Percentiles rank a stretch among this genome's conserved stretches.
Conservation (phyloP, 2,797 vertebrate genomes). For the Phyllotis vaccarum region DNA sequence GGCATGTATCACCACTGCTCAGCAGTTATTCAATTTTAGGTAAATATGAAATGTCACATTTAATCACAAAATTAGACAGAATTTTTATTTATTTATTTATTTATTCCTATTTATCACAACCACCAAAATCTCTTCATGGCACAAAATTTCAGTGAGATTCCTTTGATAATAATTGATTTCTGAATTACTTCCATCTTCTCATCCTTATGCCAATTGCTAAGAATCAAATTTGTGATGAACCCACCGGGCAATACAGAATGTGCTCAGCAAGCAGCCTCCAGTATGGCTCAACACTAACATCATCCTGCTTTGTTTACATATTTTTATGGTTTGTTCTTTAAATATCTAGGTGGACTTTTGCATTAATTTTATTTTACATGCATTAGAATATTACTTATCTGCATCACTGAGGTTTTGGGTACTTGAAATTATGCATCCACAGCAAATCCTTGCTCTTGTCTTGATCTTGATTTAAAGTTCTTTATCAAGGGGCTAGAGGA, state of each 20-base stretch:
- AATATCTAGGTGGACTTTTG: not conserved
- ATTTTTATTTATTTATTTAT: not conserved
- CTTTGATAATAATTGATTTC: not conserved
- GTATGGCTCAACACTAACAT: not conserved
- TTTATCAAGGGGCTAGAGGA: too few relatives aligned
- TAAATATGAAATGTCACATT: conserved; percentile 40
- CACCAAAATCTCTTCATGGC: conserved; percentile 23
- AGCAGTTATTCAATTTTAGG: conserved; percentile 39
- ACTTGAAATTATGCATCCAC: not conserved
- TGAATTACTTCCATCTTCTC: not conserved
- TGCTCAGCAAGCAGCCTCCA: not conserved
- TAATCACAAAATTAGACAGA: conserved; percentile 33
- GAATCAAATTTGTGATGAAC: not conserved
- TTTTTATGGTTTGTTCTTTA: not conserved
- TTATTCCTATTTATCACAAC: not conserved
- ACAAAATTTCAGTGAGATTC: not conserved
- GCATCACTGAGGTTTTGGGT: not conserved
- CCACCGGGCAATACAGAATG: not conserved
- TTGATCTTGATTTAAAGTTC: not conserved
- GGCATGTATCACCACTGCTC: not conserved
- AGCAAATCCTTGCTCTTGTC: not conserved
- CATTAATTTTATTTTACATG: not conserved
- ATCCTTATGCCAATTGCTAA: conserved; percentile 43
- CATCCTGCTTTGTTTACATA: not conserved
- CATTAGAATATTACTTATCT: conserved; percentile 33